A percentile compares a stretch with the other conserved stretches of the same genome.
These are phyloP conservation scores for Ctenomys sociabilis DNA, from an alignment of 2,113 vertebrate species.

Conservation along the genomic window DNA sequence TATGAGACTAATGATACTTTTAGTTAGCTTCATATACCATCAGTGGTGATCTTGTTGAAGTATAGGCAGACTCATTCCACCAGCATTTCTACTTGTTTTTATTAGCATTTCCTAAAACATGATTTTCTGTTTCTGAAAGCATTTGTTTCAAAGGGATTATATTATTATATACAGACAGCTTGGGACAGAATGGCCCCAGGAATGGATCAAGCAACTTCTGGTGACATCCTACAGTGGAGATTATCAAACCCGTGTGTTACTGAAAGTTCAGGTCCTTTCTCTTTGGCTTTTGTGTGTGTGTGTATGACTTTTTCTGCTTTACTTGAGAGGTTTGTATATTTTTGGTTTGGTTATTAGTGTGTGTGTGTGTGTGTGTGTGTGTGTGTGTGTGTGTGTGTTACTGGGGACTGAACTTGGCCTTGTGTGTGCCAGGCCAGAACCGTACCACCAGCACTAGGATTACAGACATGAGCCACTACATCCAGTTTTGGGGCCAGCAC, in stretches of 20 bases:
- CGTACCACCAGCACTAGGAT: no score
- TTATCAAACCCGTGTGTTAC: neutral
- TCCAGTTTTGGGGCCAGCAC: no score
- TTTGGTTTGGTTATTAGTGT: neutral
- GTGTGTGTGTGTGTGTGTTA: no score
- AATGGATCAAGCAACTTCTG: neutral
- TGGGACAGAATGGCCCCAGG: neutral
- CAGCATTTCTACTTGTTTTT: neutral
- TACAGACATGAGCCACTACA: no score
- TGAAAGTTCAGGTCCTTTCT: neutral
- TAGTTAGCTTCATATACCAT: neutral
- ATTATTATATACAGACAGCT: neutral
- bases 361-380: no score
- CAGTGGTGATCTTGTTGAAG: neutral
- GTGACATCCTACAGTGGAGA: neutral
- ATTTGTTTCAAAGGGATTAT: conserved; percentile 12
- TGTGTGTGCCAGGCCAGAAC: no score
- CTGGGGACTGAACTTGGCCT: no score
- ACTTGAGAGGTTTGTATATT: neutral
- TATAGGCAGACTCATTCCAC: neutral
- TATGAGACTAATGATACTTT: neutral
- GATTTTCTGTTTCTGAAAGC: neutral
- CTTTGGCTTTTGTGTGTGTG: neutral
- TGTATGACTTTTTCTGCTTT: neutral
- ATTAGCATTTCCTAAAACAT: neutral